Percentiles rank a stretch among this genome's conserved stretches.
phyloP scores from a whole-genome alignment of 2,888 invertebrate species.

The Gastracanthus pulcherrimus region DNA sequence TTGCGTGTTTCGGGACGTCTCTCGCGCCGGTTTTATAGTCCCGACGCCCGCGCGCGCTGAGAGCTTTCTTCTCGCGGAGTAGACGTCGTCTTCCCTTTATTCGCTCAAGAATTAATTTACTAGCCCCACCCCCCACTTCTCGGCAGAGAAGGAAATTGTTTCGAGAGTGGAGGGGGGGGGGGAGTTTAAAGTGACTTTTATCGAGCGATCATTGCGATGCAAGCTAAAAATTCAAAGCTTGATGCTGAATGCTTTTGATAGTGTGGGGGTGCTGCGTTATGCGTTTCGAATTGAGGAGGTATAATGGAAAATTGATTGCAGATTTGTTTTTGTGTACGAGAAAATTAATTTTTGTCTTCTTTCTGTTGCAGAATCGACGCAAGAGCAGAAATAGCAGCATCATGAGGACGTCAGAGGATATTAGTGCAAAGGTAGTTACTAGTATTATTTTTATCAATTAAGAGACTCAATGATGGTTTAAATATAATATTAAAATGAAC shows the following conservation, averaged over 20 bases:
- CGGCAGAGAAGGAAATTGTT: too few relatives aligned
- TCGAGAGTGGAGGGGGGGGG: neutral
- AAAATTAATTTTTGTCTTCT: neutral
- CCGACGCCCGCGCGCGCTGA: neutral
- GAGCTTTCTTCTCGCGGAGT: neutral
- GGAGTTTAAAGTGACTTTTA: slow-evolving; percentile 4
- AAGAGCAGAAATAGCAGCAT: neutral
- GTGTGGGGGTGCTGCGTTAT: too few relatives aligned
- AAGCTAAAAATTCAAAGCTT: neutral
- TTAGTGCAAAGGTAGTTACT: slow-evolving; percentile 42
- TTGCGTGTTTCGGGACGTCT: slow-evolving; percentile 26
- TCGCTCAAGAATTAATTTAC: slow-evolving; percentile 25
- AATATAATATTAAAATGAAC: too few relatives aligned
- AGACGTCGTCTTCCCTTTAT: neutral
- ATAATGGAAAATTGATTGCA: slow-evolving; percentile 36
- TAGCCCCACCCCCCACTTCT: too few relatives aligned
- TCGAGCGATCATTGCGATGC: neutral
- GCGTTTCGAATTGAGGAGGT: too few relatives aligned
- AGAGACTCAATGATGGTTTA: too few relatives aligned
- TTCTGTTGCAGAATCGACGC: slow-evolving; percentile 33
- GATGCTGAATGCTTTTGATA: neutral
- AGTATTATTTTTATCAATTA: too few relatives aligned
- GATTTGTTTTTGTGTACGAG: too few relatives aligned
- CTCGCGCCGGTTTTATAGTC: neutral
- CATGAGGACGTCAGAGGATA: slow-evolving; percentile 7